These are phyloP conservation scores for Stenurella melanura DNA, from an alignment of 2,888 invertebrate species.

Conservation along the genomic window DNA sequence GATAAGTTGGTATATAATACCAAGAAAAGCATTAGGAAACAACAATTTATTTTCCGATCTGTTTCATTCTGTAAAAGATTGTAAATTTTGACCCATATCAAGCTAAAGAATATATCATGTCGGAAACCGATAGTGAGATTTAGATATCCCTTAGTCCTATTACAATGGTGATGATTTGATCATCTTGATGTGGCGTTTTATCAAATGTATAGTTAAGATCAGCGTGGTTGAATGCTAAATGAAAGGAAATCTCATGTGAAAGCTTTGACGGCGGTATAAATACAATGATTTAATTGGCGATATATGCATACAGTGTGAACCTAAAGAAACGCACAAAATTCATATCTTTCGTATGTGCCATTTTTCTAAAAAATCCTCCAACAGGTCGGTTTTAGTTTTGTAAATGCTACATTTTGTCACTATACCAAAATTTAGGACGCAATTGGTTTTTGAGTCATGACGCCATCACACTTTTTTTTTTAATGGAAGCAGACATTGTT, in stretches of 20 bases:
- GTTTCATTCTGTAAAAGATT: neutral
- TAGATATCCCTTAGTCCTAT: neutral
- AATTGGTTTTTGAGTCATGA: too few relatives aligned
- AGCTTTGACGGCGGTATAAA: neutral
- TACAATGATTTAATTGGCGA: neutral
- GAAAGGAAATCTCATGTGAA: neutral
- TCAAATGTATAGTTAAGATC: neutral
- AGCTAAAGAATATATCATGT: neutral
- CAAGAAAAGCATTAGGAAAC: neutral
- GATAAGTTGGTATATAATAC: too few relatives aligned
- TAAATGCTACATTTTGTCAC: too few relatives aligned
- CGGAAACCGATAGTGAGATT: neutral
- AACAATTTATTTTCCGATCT: neutral
- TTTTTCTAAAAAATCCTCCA: too few relatives aligned
- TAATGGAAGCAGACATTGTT: too few relatives aligned
- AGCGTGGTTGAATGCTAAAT: neutral
- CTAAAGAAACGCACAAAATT: too few relatives aligned
- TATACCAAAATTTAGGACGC: too few relatives aligned
- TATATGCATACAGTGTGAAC: too few relatives aligned
- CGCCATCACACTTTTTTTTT: too few relatives aligned
- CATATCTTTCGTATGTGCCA: too few relatives aligned
- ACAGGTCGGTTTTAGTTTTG: too few relatives aligned
- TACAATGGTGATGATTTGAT: neutral
- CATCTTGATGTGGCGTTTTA: neutral
- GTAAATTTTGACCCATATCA: neutral